These are phyloP conservation scores for Lasioglossum oenotherae DNA, from an alignment of 2,888 invertebrate genomes.

Conservation along the genomic window DNA sequence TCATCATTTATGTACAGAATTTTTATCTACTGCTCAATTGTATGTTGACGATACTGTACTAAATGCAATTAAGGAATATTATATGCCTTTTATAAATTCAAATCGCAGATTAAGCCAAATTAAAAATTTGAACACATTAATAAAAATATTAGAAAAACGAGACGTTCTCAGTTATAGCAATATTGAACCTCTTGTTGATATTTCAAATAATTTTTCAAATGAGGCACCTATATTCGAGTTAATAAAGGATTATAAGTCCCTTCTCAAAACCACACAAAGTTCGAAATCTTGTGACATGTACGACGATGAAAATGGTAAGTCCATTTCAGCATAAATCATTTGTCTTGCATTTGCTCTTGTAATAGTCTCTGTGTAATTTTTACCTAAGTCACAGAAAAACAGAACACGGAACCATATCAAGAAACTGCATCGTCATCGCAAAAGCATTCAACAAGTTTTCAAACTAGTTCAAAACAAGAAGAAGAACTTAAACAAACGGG, in stretches of 20 bases:
- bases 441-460: neutral
- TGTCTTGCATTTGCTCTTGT: neutral
- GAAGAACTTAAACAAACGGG: conserved; percentile 50
- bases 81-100: conserved; percentile 70
- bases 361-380: neutral
- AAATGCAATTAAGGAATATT: conserved; percentile 69
- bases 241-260: conserved; percentile 69
- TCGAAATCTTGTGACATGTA: conserved; percentile 63
- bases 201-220: conserved; percentile 65
- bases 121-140: conserved; percentile 67
- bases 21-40: conserved; percentile 37
- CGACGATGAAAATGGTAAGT: conserved; percentile 65
- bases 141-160: conserved; percentile 76
- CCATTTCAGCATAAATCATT: conserved; percentile 3
- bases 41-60: conserved; percentile 18
- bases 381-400: neutral
- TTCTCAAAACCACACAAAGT: conserved; percentile 21
- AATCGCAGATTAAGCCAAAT: conserved; percentile 69
- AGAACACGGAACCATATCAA: neutral
- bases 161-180: conserved; percentile 66
- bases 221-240: conserved; percentile 51
- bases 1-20: conserved; percentile 31
- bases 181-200: conserved; percentile 70
- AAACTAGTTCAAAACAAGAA: conserved; percentile 12
- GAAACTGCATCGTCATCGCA: neutral